Conservation (phyloP, 2,113 vertebrate species). For the Gorilla gorilla region DNA sequence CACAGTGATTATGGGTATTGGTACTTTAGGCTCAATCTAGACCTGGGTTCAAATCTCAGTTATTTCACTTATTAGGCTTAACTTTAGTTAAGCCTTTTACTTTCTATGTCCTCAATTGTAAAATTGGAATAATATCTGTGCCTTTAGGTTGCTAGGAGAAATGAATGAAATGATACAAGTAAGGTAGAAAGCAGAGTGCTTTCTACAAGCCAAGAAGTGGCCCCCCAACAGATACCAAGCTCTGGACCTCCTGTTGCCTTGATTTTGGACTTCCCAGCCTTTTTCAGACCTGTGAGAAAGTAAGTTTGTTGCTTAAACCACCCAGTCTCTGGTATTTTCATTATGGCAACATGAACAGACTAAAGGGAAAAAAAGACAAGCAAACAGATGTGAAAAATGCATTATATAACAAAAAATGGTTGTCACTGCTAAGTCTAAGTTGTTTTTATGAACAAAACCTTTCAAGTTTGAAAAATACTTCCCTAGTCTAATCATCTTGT, state of each 20-base stretch:
- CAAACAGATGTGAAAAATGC: neutral
- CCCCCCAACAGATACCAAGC: neutral
- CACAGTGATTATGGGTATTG: neutral
- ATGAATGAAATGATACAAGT: neutral
- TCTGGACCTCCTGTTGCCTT: neutral
- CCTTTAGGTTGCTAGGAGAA: neutral
- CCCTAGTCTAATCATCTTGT: neutral
- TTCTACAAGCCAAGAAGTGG: neutral
- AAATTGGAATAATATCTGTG: neutral
- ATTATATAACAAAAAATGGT: neutral
- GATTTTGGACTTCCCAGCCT: neutral
- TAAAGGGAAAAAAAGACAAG: neutral
- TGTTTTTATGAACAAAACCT: neutral
- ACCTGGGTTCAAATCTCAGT: neutral
- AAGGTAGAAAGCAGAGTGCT: neutral
- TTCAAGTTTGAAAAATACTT: neutral
- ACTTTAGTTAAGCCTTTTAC: neutral
- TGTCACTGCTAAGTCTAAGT: neutral
- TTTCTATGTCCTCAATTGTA: neutral
- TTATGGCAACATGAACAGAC: neutral
- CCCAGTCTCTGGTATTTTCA: neutral
- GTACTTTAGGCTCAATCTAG: neutral
- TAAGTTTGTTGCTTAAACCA: neutral
- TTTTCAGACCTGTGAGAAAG: neutral
- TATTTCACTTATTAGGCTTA: neutral